Evolutionary conservation across 2,888 invertebrate species (phyloP).

Genomic region (Agrilus biguttatus): DNA sequence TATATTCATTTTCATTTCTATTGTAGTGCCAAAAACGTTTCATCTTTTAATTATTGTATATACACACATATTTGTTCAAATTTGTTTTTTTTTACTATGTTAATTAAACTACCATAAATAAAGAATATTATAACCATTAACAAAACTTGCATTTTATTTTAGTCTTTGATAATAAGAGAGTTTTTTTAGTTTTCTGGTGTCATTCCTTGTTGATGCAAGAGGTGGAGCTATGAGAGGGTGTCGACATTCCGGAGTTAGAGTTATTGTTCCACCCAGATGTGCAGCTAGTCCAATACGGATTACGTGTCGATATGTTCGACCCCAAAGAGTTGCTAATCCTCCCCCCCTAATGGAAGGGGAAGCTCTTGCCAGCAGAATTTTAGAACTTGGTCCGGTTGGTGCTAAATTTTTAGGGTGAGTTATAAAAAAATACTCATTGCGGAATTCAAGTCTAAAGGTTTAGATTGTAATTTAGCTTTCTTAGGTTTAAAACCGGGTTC

Average conservation of each 20-base stretch:
- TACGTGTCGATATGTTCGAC: constrained; percentile 83
- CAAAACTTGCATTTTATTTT: no score
- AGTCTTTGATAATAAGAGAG: background rate
- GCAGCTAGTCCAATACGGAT: constrained; percentile 92
- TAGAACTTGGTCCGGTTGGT: constrained; percentile 91
- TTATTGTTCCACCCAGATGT: constrained; percentile 92
- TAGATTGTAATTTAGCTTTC: background rate
- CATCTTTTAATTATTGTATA: no score
- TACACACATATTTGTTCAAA: background rate
- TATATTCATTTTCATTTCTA: background rate
- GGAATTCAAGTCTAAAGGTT: background rate
- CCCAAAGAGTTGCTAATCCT: constrained; percentile 59
- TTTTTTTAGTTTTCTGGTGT: constrained; percentile 77
- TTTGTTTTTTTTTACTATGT: background rate
- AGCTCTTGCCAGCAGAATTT: constrained; percentile 83
- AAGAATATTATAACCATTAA: no score
- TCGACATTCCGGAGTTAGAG: constrained; percentile 90
- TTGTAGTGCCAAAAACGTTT: background rate
- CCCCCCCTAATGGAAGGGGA: constrained; percentile 98
- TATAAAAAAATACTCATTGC: background rate
- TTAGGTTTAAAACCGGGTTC: no score
- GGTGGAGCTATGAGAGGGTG: constrained; percentile 99
- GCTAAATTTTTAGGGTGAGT: constrained; percentile 90
- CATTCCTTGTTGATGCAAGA: constrained; percentile 97
- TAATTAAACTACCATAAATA: background rate